phyloP scores from a whole-genome alignment of 2,113 vertebrate species.

The Tachysurus fulvidraco region DNA sequence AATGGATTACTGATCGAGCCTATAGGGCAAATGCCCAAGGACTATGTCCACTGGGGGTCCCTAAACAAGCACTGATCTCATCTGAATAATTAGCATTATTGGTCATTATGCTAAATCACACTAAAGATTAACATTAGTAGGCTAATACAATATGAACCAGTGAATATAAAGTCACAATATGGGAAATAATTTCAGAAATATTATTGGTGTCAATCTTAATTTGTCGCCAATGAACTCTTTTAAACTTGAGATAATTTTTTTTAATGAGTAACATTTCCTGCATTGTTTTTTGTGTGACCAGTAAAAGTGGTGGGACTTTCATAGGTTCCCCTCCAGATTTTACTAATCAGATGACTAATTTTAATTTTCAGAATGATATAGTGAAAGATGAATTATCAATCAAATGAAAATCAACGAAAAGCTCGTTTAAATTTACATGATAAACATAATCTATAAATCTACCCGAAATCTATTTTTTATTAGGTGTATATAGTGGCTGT shows the following conservation, averaged over 20 bases:
- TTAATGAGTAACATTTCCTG: neutral
- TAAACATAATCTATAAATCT: neutral
- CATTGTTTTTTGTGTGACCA: neutral
- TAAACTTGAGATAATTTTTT: neutral
- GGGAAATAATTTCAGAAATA: too few species aligned
- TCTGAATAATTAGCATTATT: neutral
- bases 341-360: conserved; percentile 8
- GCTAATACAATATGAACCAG: neutral
- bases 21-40: neutral
- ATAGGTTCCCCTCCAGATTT: neutral
- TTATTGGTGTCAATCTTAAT: neutral
- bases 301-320: neutral
- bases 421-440: neutral
- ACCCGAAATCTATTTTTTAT: neutral
- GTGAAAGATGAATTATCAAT: neutral
- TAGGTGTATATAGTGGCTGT: neutral
- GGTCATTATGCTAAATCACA: neutral
- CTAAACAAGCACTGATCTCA: neutral
- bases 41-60: neutral
- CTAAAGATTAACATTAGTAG: neutral
- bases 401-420: neutral
- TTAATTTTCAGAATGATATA: neutral
- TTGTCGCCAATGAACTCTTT: neutral
- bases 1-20: neutral
- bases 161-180: neutral